Conservation (phyloP, 2,888 invertebrate species). For the Nebria salina region DNA sequence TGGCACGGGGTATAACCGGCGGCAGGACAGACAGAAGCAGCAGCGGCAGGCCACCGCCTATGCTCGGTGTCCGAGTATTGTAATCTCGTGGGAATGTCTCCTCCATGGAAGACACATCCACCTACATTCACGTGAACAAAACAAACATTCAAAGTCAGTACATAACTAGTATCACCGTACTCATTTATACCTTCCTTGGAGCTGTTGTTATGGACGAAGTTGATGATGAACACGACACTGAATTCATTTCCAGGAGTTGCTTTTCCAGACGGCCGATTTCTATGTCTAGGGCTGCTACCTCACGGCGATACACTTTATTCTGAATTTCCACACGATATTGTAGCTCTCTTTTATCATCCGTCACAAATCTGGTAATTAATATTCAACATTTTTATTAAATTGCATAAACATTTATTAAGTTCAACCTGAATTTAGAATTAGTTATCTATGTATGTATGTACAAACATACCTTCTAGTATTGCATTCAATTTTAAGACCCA, state of each 20-base stretch:
- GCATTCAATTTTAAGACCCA: conserved; percentile 88
- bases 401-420: too few relatives aligned
- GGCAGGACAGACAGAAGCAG: conserved; percentile 77
- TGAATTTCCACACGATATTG: conserved; percentile 90
- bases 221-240: conserved; percentile 65
- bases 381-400: not conserved
- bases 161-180: conserved; percentile 3
- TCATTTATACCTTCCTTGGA: conserved; percentile 30
- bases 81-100: conserved; percentile 48
- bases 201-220: conserved; percentile 64
- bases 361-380: conserved; percentile 70
- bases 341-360: conserved; percentile 83
- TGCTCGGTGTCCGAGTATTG: conserved; percentile 69
- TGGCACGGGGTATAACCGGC: conserved; percentile 79
- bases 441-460: not conserved
- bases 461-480: conserved; percentile 73
- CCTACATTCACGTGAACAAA: conserved; percentile 42
- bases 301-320: conserved; percentile 86
- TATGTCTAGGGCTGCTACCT: conserved; percentile 80
- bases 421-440: too few relatives aligned
- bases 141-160: conserved; percentile 21
- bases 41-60: conserved; percentile 76
- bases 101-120: conserved; percentile 49
- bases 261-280: conserved; percentile 81
- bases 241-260: conserved; percentile 69